phyloP scores from a whole-genome alignment of 2,113 vertebrate genomes.

The Antechinus flavipes region DNA sequence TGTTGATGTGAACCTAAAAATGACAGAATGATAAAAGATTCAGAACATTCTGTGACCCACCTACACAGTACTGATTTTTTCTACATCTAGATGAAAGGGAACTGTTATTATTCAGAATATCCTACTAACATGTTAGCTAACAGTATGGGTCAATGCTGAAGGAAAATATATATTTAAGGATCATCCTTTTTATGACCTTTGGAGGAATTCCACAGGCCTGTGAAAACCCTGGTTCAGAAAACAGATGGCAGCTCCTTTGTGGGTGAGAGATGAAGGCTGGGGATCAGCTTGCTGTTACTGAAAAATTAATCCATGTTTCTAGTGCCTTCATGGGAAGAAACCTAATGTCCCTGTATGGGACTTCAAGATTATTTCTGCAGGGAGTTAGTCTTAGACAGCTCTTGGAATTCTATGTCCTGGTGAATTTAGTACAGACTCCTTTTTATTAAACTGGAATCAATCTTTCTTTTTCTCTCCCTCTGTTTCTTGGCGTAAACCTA shows the following conservation, averaged over 20 bases:
- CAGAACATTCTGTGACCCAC: background rate
- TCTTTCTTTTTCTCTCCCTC: background rate
- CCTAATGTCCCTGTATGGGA: background rate
- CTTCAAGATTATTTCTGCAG: background rate
- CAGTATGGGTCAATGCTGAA: background rate
- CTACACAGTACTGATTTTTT: background rate
- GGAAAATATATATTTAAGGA: background rate
- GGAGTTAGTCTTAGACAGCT: background rate
- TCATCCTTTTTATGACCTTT: background rate
- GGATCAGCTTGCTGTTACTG: background rate
- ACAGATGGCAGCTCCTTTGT: background rate
- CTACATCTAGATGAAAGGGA: background rate
- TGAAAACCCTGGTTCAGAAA: background rate
- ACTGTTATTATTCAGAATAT: background rate
- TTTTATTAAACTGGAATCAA: background rate
- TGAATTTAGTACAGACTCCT: slow-evolving; percentile 7
- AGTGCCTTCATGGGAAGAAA: background rate
- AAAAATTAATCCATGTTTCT: slow-evolving; percentile 16
- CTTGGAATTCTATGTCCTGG: background rate
- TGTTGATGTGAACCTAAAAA: background rate
- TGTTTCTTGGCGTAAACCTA: background rate
- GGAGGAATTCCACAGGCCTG: background rate
- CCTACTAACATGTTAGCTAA: background rate
- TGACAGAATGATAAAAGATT: background rate
- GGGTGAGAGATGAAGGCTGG: background rate